A percentile compares a stretch with the other conserved stretches of the same genome.
phyloP scores from a whole-genome alignment of 2,888 invertebrate species.

The Euproctis similis region DNA sequence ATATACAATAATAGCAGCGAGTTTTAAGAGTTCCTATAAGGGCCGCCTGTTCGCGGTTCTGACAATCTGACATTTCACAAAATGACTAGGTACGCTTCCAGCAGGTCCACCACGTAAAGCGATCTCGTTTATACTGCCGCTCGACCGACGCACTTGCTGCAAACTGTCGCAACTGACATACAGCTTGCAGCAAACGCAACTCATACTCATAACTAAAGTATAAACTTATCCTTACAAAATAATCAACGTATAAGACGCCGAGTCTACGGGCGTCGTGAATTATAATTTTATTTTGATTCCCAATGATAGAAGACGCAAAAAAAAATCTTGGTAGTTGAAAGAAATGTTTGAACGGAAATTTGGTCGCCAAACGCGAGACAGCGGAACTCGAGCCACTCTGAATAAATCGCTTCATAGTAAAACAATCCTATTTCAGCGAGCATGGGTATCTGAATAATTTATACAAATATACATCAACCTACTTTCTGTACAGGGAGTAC shows the following conservation, averaged over 20 bases:
- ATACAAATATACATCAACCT: conserved; percentile 58
- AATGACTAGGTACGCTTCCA: conserved; percentile 73
- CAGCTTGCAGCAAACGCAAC: conserved; percentile 17
- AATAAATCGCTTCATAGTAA: conserved; percentile 56
- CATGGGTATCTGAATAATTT: conserved; percentile 49
- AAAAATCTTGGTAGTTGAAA: conserved; percentile 11
- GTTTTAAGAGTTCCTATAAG: conserved; percentile 85
- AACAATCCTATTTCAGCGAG: conserved; percentile 47
- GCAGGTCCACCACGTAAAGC: conserved; percentile 46
- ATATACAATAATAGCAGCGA: conserved; percentile 85
- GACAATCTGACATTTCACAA: conserved; percentile 74
- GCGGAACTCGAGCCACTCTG: conserved; percentile 73
- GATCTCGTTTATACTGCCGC: conserved; percentile 49
- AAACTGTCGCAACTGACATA: conserved; percentile 4
- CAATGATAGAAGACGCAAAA: conserved; percentile 31
- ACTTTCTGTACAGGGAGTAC: conserved; percentile 52
- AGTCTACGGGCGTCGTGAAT: conserved; percentile 32
- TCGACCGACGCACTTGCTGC: conserved; percentile 28
- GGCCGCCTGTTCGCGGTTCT: conserved; percentile 70
- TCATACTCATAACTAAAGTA: conserved; percentile 30
- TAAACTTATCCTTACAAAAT: conserved; percentile 54
- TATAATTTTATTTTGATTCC: conserved; percentile 49
- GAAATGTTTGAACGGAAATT: conserved; percentile 40
- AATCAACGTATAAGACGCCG: conserved; percentile 47
- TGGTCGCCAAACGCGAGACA: conserved; percentile 54